Percentiles rank a stretch among this genome's conserved stretches.
These are phyloP conservation scores for Nebria ingens DNA, from an alignment of 1,140 invertebrate genomes.

Conservation along the genomic window DNA sequence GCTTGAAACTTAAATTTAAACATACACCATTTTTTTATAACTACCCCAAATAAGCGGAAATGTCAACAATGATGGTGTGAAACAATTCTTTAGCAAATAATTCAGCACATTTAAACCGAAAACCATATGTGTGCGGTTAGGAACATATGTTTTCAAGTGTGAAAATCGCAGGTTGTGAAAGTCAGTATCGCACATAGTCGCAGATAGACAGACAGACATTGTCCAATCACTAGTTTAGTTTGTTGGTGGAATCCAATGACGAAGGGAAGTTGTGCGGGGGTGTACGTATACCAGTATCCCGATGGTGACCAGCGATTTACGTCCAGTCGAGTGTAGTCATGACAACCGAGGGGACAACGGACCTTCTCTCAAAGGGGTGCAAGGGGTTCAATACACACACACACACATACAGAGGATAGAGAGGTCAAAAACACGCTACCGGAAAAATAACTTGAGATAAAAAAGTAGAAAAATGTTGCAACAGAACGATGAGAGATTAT, in stretches of 20 bases:
- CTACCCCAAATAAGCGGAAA: too few species aligned
- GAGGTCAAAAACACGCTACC: conserved; percentile 3
- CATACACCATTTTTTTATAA: too few species aligned
- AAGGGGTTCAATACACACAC: not conserved
- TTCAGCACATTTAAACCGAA: not conserved
- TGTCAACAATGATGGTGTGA: too few species aligned
- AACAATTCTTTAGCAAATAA: too few species aligned
- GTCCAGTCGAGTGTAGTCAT: not conserved
- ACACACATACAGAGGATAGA: too few species aligned
- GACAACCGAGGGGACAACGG: conserved; percentile 7
- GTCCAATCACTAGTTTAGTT: not conserved
- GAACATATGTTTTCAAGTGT: conserved; percentile 1
- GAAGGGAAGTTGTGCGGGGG: not conserved
- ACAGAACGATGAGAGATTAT: conserved; percentile 1
- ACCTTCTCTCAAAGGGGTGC: not conserved
- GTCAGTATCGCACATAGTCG: not conserved
- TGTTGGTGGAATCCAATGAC: not conserved
- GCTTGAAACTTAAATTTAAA: too few species aligned
- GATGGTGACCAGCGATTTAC: conserved; percentile 8
- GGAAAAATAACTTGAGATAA: conserved; percentile 9
- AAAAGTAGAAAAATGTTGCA: conserved; percentile 1
- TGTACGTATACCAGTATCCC: not conserved
- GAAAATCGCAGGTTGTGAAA: not conserved
- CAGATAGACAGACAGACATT: not conserved
- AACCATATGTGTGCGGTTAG: not conserved